phyloP scores from a whole-genome alignment of 2,888 invertebrate species.

The Tuberolachnus salignus region DNA sequence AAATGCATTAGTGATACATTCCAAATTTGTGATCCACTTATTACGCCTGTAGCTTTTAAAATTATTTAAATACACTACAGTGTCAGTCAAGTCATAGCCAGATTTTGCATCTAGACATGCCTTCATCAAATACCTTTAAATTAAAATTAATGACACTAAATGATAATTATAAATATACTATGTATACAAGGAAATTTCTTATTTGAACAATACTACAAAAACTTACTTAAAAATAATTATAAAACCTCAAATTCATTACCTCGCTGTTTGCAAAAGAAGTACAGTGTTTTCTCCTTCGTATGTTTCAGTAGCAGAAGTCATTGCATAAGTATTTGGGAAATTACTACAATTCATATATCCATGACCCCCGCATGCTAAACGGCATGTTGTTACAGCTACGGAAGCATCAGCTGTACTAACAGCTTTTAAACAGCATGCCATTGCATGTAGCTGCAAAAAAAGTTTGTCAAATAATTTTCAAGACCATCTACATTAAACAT shows the following conservation, averaged over 20 bases:
- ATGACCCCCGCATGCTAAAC: conserved; percentile 94
- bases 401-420: conserved; percentile 79
- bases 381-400: conserved; percentile 79
- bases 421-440: conserved; percentile 91
- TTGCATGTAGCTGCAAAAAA: conserved; percentile 77
- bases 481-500: background rate
- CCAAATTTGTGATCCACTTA: conserved; percentile 64
- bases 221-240: background rate
- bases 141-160: background rate
- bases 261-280: conserved; percentile 85
- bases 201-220: background rate
- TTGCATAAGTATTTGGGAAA: conserved; percentile 82
- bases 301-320: conserved; percentile 86
- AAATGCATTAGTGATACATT: conserved; percentile 68
- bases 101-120: conserved; percentile 73
- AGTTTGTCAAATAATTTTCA: background rate
- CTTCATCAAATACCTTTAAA: conserved; percentile 69
- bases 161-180: background rate
- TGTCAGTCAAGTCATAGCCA: conserved; percentile 71
- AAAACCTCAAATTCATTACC: conserved; percentile 62
- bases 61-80: conserved; percentile 71
- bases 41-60: conserved; percentile 60
- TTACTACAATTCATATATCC: conserved; percentile 90
- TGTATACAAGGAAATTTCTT: background rate
- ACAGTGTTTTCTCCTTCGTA: conserved; percentile 98